Base-by-base conservation (phyloP, 2,113 vertebrate species). In the Sialia sialis region DNA sequence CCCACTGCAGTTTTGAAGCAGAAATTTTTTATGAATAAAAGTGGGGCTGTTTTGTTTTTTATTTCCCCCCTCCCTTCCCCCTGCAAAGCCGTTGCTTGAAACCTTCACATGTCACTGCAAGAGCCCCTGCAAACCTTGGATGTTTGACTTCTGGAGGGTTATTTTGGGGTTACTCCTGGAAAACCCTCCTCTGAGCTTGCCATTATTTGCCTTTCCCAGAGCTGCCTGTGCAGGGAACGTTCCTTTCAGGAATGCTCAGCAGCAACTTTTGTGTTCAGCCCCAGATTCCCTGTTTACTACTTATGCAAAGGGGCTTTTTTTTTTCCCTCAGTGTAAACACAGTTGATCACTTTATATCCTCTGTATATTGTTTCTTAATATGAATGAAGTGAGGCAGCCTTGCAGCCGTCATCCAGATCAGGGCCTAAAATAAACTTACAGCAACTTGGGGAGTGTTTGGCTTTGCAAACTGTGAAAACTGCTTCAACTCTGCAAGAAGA, bases 361-460 rank as follows among this genome's bases (percentile, higher is more conserved):
- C 94, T 96, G 94, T 96, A 66, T 96, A 94, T 96, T 94, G 95
- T 96, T 97, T 80, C 96, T 96, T 75, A 83, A 94, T 79, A 63
- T 58, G 96, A 97, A 93, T 81, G 97, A 94, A 95, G 92, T 23
- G 81, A 96, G 93, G 87, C 92, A 58, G 96, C 83, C 92, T 68
- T 29, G 83, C 95, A 83, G 95, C 84, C 91, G 79, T 66, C 93
- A 30, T 48, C 95, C 94, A 77, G 41, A 83, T 54, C 38, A 66
- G 8, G n/a, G 79, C 89, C 93, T 89, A 95, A 94, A 73, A 5
- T 94, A 96, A 96, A 96, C 96, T 90, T 91, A 79, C 83, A 87
- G 64, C 6, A 32, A 56, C 78, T 51, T 26, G 76, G 41, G 10
- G 88, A 94, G 76, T 79, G 85, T 96, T 97, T 91, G 87, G 78